Base-by-base conservation (phyloP, 2,113 vertebrate species). In the Alces alces region DNA sequence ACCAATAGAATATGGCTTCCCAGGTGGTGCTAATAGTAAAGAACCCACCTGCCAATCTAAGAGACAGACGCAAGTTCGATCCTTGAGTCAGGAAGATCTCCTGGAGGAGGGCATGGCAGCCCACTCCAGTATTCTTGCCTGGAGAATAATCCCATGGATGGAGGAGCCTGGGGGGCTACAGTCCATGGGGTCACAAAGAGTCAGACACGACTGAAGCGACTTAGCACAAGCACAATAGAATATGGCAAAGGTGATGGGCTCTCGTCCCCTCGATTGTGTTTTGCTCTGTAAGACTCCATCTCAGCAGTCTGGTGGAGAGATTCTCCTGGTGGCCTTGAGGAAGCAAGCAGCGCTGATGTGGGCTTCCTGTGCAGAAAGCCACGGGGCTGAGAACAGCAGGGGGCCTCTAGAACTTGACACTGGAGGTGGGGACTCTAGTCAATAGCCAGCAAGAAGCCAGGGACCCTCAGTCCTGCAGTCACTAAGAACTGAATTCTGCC, bases 351-450 rank as follows among this genome's bases (percentile, higher is more conserved):
- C 19, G 78, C 28, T 78, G 54, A 54, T 27, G 6, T 47, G 76
- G 43, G 27, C 4, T 47, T 54, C 60, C 54, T 3, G 14, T 39
- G 25, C 21, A 73, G 45, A 60, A 7, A 84, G 15, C 12, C 61
- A 23, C 1, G 0, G 19, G 16, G 4, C 17, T 28, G 52, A 39
- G 39, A 80, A 30, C 50, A 4, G 3, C 0, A 7, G 28, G 23
- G 13, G 3, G 1, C 23, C 54, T 70, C 80, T 43, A 58, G 43
- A 50, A 82, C 15, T 33, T 28, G n/a, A 43, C 0, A 19, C 27
- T 19, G 15, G 27, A 27, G 11, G 33, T 47, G 6, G 25, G 50
- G 36, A 27, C 30, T 94, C 86, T 9, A 33, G 21, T 33, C 47
- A 70, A 33, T 10, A 43, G 19, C 5, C 7, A 76, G 30, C 33